Base-by-base conservation (phyloP, 2,888 invertebrate genomes). In the Dendrolimus houi region DNA sequence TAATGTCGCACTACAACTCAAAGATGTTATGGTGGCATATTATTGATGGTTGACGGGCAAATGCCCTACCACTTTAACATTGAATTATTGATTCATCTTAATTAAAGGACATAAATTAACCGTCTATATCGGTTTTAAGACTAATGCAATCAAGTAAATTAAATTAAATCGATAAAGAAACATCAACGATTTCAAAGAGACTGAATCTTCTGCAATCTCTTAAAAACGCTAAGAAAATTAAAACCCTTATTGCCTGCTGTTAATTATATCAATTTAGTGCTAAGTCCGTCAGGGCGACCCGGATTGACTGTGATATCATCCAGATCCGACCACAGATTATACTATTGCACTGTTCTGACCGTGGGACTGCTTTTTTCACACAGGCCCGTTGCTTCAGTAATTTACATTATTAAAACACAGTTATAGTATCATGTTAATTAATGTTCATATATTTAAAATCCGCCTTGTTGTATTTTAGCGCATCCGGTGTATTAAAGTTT, bases 281-380 rank as follows among this genome's bases (percentile, higher is more conserved):
- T 55, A 53, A 54, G 55, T 58, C 54, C 56, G 52, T 13, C 56
- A 53, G 29, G 54, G 72, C 66, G 66, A 75, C 68, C 75, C 70
- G 73, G 74, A 74, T 72, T 65, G 63, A 66, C 70, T 70, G 74
- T 81, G 78, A 83, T 83, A 81, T 84, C 83, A 82, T 72, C 67
- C 69, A 72, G 75, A 81, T 77, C 74, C 72, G 74, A 72, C 73
- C 67, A 66, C 67, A 66, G 66, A 61, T 70, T 75, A 29, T 29
- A 79, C 78, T 72, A 67, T 65, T 70, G 65, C 67, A 64, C 66
- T 64, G 56, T 67, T 67, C 62, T 65, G 71, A 67, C 70, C 75
- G 76, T 79, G 81, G 68, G 78, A 77, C 65, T 57, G 55, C 56
- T 54, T 60, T 59, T 65, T 66, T 67, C 63, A 58, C 59, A 56